Evolutionary conservation across 1,140 invertebrate genomes (phyloP).

Genomic region (Bombus waltoni): DNA sequence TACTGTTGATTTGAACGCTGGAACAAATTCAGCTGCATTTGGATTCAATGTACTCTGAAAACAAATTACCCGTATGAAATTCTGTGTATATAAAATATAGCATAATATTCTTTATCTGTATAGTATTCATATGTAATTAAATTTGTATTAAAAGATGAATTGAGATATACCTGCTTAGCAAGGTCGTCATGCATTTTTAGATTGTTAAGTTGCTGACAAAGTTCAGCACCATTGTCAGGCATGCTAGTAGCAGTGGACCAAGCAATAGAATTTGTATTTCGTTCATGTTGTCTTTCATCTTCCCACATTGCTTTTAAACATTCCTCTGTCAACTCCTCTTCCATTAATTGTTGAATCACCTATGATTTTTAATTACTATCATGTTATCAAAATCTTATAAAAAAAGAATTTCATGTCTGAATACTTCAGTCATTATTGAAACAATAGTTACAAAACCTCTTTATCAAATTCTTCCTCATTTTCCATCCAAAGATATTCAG

Average conservation of each 20-base stretch:
- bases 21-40: slow-evolving; percentile 90
- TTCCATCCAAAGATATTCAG: slow-evolving; percentile 96
- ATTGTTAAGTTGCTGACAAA: slow-evolving; percentile 79
- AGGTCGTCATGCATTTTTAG: slow-evolving; percentile 82
- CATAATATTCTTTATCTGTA: not conserved
- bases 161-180: slow-evolving; percentile 81
- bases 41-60: slow-evolving; percentile 89
- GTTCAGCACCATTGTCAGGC: slow-evolving; percentile 77
- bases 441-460: slow-evolving; percentile 83
- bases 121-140: not conserved
- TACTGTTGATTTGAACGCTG: slow-evolving; percentile 78
- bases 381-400: not conserved
- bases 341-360: slow-evolving; percentile 93
- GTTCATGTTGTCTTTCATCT: slow-evolving; percentile 83
- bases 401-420: not conserved
- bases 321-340: slow-evolving; percentile 93
- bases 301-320: slow-evolving; percentile 93
- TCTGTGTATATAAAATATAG: not conserved
- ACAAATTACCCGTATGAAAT: not conserved
- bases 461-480: slow-evolving; percentile 95
- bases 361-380: slow-evolving; percentile 71
- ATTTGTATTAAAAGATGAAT: not conserved
- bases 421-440: not conserved
- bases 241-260: slow-evolving; percentile 77
- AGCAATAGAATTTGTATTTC: slow-evolving; percentile 79